Evolutionary conservation across 2,797 vertebrate species (phyloP).

Genomic region (Bucorvus abyssinicus): DNA sequence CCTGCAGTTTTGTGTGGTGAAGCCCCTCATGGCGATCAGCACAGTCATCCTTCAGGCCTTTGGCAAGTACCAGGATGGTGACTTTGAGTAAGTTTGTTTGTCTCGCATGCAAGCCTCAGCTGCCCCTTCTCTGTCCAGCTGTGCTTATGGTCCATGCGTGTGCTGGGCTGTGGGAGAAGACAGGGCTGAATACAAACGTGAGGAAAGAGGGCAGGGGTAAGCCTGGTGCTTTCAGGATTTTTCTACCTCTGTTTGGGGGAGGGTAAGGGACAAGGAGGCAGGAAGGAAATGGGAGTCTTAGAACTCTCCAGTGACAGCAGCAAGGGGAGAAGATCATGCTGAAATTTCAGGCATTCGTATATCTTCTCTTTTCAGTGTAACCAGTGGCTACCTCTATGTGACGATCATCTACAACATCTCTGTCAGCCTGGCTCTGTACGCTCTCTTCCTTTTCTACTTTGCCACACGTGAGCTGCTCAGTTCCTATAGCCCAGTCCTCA

Average conservation of each 20-base stretch:
- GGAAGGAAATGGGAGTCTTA: neutral
- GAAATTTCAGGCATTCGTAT: neutral
- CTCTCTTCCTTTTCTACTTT: conserved; percentile 97
- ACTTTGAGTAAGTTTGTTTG: conserved; percentile 88
- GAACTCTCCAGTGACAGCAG: neutral
- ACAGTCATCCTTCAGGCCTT: conserved; percentile 95
- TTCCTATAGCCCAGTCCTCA: conserved; percentile 94
- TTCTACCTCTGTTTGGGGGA: neutral
- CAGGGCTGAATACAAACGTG: neutral
- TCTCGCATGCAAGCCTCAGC: neutral
- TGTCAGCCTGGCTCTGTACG: conserved; percentile 93
- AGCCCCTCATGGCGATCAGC: conserved; percentile 93
- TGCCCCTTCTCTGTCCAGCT: neutral
- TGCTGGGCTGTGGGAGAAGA: neutral
- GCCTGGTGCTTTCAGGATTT: neutral
- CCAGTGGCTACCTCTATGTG: conserved; percentile 92
- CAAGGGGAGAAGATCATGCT: neutral
- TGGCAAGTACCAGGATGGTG: conserved; percentile 93
- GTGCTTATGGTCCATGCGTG: neutral
- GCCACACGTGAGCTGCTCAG: conserved; percentile 90
- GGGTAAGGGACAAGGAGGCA: neutral
- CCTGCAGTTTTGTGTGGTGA: conserved; percentile 96
- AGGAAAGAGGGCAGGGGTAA: neutral
- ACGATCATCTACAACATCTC: conserved; percentile 97
- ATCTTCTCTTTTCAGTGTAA: conserved; percentile 78